These are phyloP conservation scores for Tauraco erythrolophus DNA, from an alignment of 2,113 vertebrate species.

Conservation along the genomic window DNA sequence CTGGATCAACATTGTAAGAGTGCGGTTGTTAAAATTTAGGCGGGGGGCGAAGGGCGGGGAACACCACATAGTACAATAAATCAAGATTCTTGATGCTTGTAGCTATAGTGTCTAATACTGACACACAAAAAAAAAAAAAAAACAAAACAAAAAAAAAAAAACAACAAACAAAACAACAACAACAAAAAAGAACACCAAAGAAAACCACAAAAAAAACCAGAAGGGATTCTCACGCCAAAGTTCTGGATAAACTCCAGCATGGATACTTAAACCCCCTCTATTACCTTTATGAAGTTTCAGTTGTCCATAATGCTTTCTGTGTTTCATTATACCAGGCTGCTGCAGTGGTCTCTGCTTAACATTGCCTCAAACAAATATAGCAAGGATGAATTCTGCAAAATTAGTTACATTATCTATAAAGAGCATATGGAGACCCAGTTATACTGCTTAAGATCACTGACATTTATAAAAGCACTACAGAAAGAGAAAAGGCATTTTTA, in stretches of 20 bases:
- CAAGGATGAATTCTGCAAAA: background rate
- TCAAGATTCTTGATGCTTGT: background rate
- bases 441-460: background rate
- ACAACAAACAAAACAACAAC: background rate
- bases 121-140: background rate
- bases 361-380: background rate
- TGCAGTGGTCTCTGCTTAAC: background rate
- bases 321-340: background rate
- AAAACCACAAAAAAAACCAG: background rate
- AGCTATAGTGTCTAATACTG: background rate
- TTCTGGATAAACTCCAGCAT: background rate
- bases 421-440: background rate
- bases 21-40: background rate
- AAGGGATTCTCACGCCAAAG: background rate
- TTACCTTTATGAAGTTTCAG: background rate
- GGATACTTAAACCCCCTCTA: background rate
- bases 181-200: background rate
- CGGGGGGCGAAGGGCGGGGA: too few species aligned
- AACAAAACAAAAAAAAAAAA: too few species aligned
- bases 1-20: background rate
- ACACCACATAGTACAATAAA: too few species aligned
- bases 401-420: background rate
- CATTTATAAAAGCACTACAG: background rate
- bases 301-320: background rate
- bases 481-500: conserved; percentile 6